Evolutionary conservation across 1,140 invertebrate species (phyloP).

Genomic region (Eriosoma lanigerum): DNA sequence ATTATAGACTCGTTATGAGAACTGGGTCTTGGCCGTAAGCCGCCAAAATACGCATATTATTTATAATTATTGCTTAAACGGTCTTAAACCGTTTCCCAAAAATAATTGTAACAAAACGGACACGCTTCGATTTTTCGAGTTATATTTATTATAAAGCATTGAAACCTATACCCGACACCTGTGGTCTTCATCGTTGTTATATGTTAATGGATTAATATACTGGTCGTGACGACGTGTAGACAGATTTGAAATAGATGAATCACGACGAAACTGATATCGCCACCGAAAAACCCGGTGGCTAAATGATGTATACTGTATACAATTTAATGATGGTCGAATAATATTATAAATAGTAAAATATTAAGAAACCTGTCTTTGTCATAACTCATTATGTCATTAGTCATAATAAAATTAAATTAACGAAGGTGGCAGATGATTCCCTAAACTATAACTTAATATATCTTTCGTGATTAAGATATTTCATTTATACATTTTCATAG

Average conservation of each 20-base stretch:
- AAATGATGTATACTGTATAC: neutral
- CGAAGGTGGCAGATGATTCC: neutral
- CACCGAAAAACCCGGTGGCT: neutral
- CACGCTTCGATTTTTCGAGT: neutral
- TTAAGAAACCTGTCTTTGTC: conserved; percentile 9
- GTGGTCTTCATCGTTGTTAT: too few species aligned
- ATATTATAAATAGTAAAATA: neutral
- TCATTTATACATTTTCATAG: conserved; percentile 11
- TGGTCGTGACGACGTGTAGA: conserved; percentile 23
- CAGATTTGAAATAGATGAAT: conserved; percentile 38
- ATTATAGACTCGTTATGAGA: conserved; percentile 28
- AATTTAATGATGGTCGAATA: neutral
- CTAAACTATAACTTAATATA: conserved; percentile 31
- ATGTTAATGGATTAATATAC: conserved; percentile 37
- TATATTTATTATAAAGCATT: neutral
- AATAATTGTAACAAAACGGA: conserved; percentile 26
- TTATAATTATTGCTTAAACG: conserved; percentile 34
- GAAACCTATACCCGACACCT: neutral
- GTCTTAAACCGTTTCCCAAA: conserved; percentile 7
- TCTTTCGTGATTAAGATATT: conserved; percentile 37
- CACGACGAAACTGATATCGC: conserved; percentile 30
- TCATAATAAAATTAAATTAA: conserved; percentile 5
- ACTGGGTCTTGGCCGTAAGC: conserved; percentile 41
- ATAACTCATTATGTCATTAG: too few species aligned
- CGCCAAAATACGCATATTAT: conserved; percentile 24